A percentile compares a stretch with the other conserved stretches of the same genome.
phyloP scores from a whole-genome alignment of 1,140 invertebrate genomes.

The Temnothorax longispinosus region DNA sequence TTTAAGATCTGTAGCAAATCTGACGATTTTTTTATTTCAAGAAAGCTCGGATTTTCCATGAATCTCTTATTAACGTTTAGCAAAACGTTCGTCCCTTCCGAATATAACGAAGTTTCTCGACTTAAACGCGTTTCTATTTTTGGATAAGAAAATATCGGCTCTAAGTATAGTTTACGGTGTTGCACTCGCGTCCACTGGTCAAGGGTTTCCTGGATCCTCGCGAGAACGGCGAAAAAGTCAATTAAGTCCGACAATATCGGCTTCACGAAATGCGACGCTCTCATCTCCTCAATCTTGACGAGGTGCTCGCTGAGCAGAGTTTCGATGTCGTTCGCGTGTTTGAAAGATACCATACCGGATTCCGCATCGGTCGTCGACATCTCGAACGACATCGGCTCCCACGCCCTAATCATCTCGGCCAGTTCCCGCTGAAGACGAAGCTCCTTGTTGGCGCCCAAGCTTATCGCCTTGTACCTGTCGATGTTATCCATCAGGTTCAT shows the following conservation, averaged over 20 bases:
- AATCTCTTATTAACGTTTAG: conserved; percentile 80
- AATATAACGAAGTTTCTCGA: conserved; percentile 86
- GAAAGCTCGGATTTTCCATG: conserved; percentile 86
- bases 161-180: conserved; percentile 87
- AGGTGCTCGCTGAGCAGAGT: conserved; percentile 89
- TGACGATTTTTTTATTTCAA: conserved; percentile 82
- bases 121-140: conserved; percentile 89
- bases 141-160: conserved; percentile 89
- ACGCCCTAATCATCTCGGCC: conserved; percentile 88
- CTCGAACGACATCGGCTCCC: conserved; percentile 87
- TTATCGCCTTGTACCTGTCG: conserved; percentile 88
- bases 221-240: conserved; percentile 87
- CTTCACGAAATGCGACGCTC: conserved; percentile 89
- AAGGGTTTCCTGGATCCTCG: conserved; percentile 87
- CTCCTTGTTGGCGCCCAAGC: conserved; percentile 90
- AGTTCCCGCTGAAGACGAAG: conserved; percentile 87
- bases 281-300: conserved; percentile 89
- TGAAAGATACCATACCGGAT: conserved; percentile 85
- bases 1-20: conserved; percentile 85
- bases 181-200: conserved; percentile 88
- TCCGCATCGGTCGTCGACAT: conserved; percentile 83
- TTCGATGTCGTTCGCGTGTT: conserved; percentile 88
- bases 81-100: conserved; percentile 60
- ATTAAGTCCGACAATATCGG: conserved; percentile 87
- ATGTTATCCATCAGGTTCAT: conserved; percentile 88